These are phyloP conservation scores for Forbesichthys agassizii DNA, from an alignment of 2,113 vertebrate species.

Conservation along the genomic window DNA sequence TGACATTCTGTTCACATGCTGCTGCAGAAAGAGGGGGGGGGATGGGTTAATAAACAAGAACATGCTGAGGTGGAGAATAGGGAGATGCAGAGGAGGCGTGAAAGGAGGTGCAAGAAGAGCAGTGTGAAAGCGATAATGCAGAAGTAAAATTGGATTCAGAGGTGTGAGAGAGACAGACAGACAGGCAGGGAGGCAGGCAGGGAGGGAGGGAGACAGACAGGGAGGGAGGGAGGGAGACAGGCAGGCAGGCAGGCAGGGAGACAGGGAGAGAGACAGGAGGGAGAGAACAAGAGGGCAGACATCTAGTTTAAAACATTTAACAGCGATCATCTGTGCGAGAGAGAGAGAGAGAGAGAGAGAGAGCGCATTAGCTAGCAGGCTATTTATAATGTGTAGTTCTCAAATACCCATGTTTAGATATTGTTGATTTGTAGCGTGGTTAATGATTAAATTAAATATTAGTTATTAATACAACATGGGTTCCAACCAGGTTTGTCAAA, in stretches of 20 bases:
- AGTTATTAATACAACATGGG: too few species aligned
- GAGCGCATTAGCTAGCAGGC: too few species aligned
- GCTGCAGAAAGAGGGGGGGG: slow-evolving; percentile 43
- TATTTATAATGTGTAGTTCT: too few species aligned
- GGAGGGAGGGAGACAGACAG: background rate
- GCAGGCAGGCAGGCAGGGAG: too few species aligned
- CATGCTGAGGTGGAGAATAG: slow-evolving; percentile 14
- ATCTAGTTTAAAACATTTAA: too few species aligned
- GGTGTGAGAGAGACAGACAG: slow-evolving; percentile 22
- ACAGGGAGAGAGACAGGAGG: background rate
- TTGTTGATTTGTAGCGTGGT: too few species aligned
- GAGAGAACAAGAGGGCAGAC: background rate
- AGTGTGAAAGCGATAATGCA: slow-evolving; percentile 26
- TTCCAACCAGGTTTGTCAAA: too few species aligned
- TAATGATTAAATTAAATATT: too few species aligned
- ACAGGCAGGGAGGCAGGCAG: too few species aligned
- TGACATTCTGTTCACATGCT: slow-evolving; percentile 69
- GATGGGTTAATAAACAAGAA: background rate
- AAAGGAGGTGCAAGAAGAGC: slow-evolving; percentile 16
- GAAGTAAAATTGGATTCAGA: slow-evolving; percentile 47
- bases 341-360: background rate
- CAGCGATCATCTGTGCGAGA: background rate
- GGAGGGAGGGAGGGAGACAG: too few species aligned
- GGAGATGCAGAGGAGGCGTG: slow-evolving; percentile 4
- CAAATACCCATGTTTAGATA: too few species aligned